These are phyloP conservation scores for Sylvia atricapilla DNA, from an alignment of 2,113 vertebrate species.

Conservation along the genomic window DNA sequence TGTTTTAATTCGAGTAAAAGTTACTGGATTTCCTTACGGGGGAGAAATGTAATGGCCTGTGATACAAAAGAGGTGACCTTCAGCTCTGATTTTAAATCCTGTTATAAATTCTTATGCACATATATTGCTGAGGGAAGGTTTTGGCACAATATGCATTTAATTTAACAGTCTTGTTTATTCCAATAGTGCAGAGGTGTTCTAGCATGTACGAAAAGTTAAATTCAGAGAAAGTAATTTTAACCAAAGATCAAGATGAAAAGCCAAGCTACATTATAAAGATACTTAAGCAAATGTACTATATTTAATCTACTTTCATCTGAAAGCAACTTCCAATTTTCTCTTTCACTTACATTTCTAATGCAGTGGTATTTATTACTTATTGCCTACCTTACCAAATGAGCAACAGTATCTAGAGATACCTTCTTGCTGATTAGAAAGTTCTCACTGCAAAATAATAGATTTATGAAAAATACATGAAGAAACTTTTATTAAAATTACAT, in stretches of 20 bases:
- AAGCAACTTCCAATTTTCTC: slow-evolving; percentile 51
- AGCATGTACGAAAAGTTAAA: background rate
- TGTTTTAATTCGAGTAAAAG: slow-evolving; percentile 44
- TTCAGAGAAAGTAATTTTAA: slow-evolving; percentile 24
- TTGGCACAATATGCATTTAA: slow-evolving; percentile 32
- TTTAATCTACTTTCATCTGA: slow-evolving; percentile 48
- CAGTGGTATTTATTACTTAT: slow-evolving; percentile 49
- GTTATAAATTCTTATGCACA: slow-evolving; percentile 3
- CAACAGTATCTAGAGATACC: slow-evolving; percentile 36
- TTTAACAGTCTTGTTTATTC: slow-evolving; percentile 43
- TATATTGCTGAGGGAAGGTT: slow-evolving; percentile 11
- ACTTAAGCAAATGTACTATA: slow-evolving; percentile 43
- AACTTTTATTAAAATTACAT: slow-evolving; percentile 66
- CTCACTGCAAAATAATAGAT: slow-evolving; percentile 36
- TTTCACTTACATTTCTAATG: slow-evolving; percentile 54
- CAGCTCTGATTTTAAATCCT: slow-evolving; percentile 21
- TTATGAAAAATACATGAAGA: slow-evolving; percentile 60
- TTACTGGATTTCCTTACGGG: background rate
- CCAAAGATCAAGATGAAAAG: slow-evolving; percentile 45
- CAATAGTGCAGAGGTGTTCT: background rate
- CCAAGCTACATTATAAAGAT: slow-evolving; percentile 38
- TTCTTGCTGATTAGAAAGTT: slow-evolving; percentile 54
- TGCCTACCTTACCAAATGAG: slow-evolving; percentile 47
- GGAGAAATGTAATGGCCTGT: slow-evolving; percentile 23
- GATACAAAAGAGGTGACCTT: slow-evolving; percentile 42